phyloP scores from a whole-genome alignment of 2,113 vertebrate species.

The Xyliphius kryptos region DNA sequence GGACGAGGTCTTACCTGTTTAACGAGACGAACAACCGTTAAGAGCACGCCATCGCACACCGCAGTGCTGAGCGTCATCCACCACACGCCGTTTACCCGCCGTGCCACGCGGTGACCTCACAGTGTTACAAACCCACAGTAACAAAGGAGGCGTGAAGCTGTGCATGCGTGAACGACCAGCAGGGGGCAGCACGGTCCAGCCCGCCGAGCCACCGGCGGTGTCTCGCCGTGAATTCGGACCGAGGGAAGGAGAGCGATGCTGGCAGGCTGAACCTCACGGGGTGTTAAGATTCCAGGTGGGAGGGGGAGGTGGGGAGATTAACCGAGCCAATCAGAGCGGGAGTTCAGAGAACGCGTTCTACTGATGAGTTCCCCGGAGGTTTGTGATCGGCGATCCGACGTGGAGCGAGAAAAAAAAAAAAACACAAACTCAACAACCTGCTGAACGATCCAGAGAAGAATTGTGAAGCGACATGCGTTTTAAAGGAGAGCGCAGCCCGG shows the following conservation, averaged over 20 bases:
- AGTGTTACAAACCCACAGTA: no score
- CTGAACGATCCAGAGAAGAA: no score
- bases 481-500: no score
- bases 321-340: slow-evolving; percentile 27
- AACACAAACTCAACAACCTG: no score
- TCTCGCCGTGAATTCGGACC: background rate
- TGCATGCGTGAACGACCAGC: slow-evolving; percentile 38
- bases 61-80: no score
- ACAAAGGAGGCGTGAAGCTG: background rate
- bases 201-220: background rate
- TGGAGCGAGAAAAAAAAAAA: background rate
- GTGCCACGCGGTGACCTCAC: no score
- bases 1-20: slow-evolving; percentile 82
- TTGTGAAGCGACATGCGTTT: no score
- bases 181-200: slow-evolving; percentile 52
- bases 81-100: no score
- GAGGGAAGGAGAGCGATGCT: background rate
- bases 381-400: slow-evolving; percentile 18
- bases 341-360: slow-evolving; percentile 57
- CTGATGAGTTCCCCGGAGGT: slow-evolving; percentile 63
- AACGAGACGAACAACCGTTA: background rate
- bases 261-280: slow-evolving; percentile 19
- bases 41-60: no score
- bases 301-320: slow-evolving; percentile 43
- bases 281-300: slow-evolving; percentile 38